phyloP scores from a whole-genome alignment of 2,888 invertebrate species.

The Amphipyra berbera region DNA sequence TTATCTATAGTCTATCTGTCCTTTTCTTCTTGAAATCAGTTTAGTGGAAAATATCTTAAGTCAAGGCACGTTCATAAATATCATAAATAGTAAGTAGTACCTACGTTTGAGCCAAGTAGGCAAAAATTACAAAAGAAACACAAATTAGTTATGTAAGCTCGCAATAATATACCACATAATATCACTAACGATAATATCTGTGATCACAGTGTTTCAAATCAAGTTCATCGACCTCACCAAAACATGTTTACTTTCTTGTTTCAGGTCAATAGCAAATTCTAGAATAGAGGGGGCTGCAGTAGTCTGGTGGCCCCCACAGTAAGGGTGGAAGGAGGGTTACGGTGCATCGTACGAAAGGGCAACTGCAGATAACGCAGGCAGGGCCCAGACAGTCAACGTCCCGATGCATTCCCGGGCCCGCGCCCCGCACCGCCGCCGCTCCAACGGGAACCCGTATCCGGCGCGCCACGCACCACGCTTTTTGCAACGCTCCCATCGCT shows the following conservation, averaged over 20 bases:
- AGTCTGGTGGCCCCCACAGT: constrained; percentile 73
- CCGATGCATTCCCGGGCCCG: constrained; percentile 82
- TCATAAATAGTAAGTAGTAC: too few species aligned
- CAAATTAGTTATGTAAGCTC: constrained; percentile 10
- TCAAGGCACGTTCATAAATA: too few species aligned
- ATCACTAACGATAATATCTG: constrained; percentile 19
- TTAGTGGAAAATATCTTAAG: not conserved
- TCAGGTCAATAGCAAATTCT: constrained; percentile 85
- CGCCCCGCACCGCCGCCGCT: constrained; percentile 58
- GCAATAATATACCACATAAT: constrained; percentile 4
- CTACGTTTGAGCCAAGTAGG: too few species aligned
- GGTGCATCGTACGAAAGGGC: constrained; percentile 89
- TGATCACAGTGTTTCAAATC: constrained; percentile 27
- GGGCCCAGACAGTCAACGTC: constrained; percentile 89
- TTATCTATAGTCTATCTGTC: too few species aligned
- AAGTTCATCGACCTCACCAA: constrained; percentile 60
- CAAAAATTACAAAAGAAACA: not conserved
- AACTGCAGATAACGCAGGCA: constrained; percentile 88
- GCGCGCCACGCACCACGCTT: constrained; percentile 75
- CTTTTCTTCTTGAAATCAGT: not conserved
- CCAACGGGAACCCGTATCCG: constrained; percentile 84
- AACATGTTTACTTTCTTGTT: constrained; percentile 79
- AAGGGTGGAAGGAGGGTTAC: constrained; percentile 84
- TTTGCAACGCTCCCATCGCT: constrained; percentile 74
- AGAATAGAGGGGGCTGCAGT: constrained; percentile 81